Evolutionary conservation across 2,113 vertebrate genomes (phyloP).

Genomic region (Arvicanthis niloticus): DNA sequence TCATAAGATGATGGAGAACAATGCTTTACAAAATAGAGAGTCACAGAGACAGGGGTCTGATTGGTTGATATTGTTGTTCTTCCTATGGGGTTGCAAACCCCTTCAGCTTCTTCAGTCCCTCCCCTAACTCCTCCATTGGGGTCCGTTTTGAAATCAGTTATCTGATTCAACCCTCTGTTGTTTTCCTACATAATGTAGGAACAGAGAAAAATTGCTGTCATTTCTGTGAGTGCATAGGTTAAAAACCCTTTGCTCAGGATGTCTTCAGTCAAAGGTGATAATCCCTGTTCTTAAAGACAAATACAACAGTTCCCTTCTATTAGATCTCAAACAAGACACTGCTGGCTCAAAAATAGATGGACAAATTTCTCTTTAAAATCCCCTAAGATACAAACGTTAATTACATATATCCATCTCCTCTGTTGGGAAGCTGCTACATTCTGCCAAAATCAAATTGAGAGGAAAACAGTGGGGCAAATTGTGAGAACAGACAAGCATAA

Average conservation of each 20-base stretch:
- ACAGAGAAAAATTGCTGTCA: not conserved
- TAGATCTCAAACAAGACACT: not conserved
- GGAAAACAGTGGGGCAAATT: not conserved
- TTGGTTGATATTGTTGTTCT: too few relatives aligned
- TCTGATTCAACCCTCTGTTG: not conserved
- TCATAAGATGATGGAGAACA: too few relatives aligned
- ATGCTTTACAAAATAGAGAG: too few relatives aligned
- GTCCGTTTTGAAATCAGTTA: not conserved
- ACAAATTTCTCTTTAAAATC: constrained; percentile 13
- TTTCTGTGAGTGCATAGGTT: not conserved
- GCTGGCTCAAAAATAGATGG: not conserved
- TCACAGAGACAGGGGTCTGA: too few relatives aligned
- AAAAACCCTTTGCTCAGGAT: constrained; percentile 1
- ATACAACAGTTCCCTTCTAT: not conserved
- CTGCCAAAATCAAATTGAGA: constrained; percentile 5
- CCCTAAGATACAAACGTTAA: not conserved
- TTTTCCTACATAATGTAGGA: constrained; percentile 30
- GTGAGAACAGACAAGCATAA: not conserved
- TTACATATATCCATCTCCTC: not conserved
- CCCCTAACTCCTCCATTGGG: too few relatives aligned
- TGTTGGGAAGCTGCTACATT: constrained; percentile 35
- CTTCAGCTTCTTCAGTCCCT: too few relatives aligned
- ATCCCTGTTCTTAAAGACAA: constrained; percentile 16
- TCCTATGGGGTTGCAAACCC: too few relatives aligned
- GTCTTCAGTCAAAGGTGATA: not conserved